These are phyloP conservation scores for Huso huso DNA, from an alignment of 2,797 vertebrate species.

Conservation along the genomic window DNA sequence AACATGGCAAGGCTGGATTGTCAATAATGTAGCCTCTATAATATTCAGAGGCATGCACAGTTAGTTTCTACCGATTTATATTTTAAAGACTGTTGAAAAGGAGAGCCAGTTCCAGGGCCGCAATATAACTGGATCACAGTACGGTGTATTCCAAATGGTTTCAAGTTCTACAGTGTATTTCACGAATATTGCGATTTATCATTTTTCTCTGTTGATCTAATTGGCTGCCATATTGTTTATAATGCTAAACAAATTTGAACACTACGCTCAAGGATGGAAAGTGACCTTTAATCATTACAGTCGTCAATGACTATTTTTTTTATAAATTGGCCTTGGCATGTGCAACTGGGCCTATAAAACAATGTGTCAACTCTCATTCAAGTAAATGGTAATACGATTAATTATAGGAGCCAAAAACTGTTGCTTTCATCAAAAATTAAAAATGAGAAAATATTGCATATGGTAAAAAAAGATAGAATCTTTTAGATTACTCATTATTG, in stretches of 20 bases:
- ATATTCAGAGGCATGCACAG: too few species aligned
- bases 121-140: too few species aligned
- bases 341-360: constrained; percentile 28
- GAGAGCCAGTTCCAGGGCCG: too few species aligned
- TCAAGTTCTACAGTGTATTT: too few species aligned
- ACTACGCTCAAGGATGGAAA: constrained; percentile 36
- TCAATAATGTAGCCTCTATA: too few species aligned
- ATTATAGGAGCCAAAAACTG: constrained; percentile 10
- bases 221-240: neutral
- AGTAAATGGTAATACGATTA: constrained; percentile 38
- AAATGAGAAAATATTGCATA: constrained; percentile 21
- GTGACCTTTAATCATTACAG: constrained; percentile 38
- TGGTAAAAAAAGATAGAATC: constrained; percentile 6
- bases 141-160: too few species aligned
- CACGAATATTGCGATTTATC: too few species aligned
- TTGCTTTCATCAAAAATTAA: constrained; percentile 2
- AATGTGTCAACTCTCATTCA: constrained; percentile 32
- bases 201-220: too few species aligned
- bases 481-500: constrained; percentile 32
- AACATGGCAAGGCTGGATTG: too few species aligned
- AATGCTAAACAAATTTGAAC: constrained; percentile 28
- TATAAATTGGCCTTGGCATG: constrained; percentile 38
- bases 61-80: too few species aligned
- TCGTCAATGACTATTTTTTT: constrained; percentile 28
- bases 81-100: too few species aligned